A percentile compares a stretch with the other conserved stretches of the same genome.
Evolutionary conservation across 1,140 invertebrate genomes (phyloP).

Genomic region (Penaeus vannamei): DNA sequence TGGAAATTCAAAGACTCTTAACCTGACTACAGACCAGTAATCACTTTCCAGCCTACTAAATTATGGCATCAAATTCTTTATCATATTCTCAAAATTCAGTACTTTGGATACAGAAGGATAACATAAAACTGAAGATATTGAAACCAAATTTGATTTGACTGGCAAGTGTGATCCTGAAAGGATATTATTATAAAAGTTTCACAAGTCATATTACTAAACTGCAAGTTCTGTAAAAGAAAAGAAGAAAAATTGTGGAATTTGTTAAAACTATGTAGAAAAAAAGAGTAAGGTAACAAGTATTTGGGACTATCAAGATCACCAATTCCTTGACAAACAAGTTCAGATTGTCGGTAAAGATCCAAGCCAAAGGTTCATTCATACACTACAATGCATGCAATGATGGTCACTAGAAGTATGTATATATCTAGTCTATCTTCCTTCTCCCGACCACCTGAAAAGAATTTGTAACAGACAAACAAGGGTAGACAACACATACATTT

Average conservation of each 20-base stretch:
- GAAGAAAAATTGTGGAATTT: neutral
- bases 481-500: slow-evolving; percentile 31
- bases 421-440: neutral
- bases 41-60: too few species aligned
- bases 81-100: slow-evolving; percentile 28
- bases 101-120: slow-evolving; percentile 3
- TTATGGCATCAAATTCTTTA: neutral
- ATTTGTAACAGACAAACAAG: slow-evolving; percentile 35
- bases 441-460: slow-evolving; percentile 31
- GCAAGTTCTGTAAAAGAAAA: too few species aligned
- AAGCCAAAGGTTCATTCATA: too few species aligned
- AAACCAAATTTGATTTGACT: neutral
- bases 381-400: too few species aligned
- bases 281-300: neutral
- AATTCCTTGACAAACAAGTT: neutral
- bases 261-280: slow-evolving; percentile 14
- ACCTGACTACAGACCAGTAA: too few species aligned
- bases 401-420: too few species aligned
- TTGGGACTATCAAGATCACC: slow-evolving; percentile 4
- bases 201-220: too few species aligned
- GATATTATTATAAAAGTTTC: slow-evolving; percentile 8
- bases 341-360: neutral
- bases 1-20: too few species aligned
- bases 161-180: slow-evolving; percentile 11
- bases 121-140: slow-evolving; percentile 6